Conservation (phyloP, 1,140 invertebrate genomes). For the Oreohelix idahoensis region DNA sequence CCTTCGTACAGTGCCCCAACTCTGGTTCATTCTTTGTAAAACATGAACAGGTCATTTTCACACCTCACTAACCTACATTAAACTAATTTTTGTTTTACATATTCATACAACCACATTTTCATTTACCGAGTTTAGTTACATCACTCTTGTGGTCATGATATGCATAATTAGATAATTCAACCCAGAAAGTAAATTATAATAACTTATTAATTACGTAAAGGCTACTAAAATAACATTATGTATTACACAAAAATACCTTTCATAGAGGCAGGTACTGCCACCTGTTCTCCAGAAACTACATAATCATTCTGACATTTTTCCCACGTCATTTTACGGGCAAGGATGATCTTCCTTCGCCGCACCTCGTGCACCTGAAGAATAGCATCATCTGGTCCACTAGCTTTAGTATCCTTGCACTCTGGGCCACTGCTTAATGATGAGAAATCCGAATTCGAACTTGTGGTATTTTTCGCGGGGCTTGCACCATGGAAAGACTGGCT, state of each 20-base stretch:
- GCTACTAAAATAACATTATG: too few relatives aligned
- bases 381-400: slow-evolving; percentile 34
- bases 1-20: too few relatives aligned
- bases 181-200: too few relatives aligned
- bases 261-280: slow-evolving; percentile 52
- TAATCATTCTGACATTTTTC: slow-evolving; percentile 56
- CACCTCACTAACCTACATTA: too few relatives aligned
- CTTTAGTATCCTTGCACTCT: background rate
- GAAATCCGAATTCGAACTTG: background rate
- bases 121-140: too few relatives aligned
- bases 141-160: too few relatives aligned
- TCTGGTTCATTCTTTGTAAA: too few relatives aligned
- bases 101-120: too few relatives aligned
- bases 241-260: slow-evolving; percentile 48
- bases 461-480: background rate
- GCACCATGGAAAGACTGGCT: background rate
- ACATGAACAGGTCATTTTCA: too few relatives aligned
- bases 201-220: too few relatives aligned
- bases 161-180: too few relatives aligned
- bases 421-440: background rate
- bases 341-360: slow-evolving; percentile 49
- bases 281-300: slow-evolving; percentile 48
- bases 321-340: slow-evolving; percentile 55
- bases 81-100: too few relatives aligned
- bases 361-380: slow-evolving; percentile 52